These are phyloP conservation scores for Nymphalis c-album DNA, from an alignment of 2,888 invertebrate species.

Conservation along the genomic window DNA sequence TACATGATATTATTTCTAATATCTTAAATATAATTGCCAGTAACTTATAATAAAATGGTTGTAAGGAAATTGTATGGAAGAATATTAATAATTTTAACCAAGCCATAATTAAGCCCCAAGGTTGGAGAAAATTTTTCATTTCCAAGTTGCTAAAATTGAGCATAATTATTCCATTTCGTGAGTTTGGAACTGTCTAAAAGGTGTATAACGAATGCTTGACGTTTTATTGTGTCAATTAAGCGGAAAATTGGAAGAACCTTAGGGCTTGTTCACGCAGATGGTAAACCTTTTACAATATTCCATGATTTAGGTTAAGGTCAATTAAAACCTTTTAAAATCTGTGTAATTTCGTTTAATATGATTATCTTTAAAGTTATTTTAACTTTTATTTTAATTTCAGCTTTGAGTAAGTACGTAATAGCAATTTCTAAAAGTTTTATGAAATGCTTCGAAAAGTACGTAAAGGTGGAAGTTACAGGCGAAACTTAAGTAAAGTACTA, in stretches of 20 bases:
- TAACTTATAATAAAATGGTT: background rate
- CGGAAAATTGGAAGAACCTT: slow-evolving; percentile 55
- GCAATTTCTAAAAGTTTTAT: too few relatives aligned
- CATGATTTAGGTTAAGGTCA: background rate
- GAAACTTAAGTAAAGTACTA: too few relatives aligned
- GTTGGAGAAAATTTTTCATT: slow-evolving; percentile 53
- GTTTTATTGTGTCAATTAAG: slow-evolving; percentile 70
- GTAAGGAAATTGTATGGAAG: background rate
- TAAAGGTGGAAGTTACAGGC: too few relatives aligned
- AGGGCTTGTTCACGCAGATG: slow-evolving; percentile 20
- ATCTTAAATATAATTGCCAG: too few relatives aligned
- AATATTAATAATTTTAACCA: slow-evolving; percentile 44
- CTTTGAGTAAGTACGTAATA: background rate
- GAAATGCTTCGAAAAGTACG: too few relatives aligned
- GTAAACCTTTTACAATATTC: slow-evolving; percentile 35
- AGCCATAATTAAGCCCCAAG: slow-evolving; percentile 47
- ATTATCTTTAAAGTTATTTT: background rate
- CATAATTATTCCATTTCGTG: slow-evolving; percentile 58
- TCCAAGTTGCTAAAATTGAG: slow-evolving; percentile 58
- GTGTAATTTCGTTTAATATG: background rate
- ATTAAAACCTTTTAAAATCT: slow-evolving; percentile 46
- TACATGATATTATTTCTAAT: too few relatives aligned
- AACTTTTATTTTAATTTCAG: background rate
- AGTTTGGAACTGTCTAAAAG: slow-evolving; percentile 59
- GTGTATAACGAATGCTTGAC: slow-evolving; percentile 41